Evolutionary conservation across 2,797 vertebrate genomes (phyloP).

Genomic region (Galaxias olidus): DNA sequence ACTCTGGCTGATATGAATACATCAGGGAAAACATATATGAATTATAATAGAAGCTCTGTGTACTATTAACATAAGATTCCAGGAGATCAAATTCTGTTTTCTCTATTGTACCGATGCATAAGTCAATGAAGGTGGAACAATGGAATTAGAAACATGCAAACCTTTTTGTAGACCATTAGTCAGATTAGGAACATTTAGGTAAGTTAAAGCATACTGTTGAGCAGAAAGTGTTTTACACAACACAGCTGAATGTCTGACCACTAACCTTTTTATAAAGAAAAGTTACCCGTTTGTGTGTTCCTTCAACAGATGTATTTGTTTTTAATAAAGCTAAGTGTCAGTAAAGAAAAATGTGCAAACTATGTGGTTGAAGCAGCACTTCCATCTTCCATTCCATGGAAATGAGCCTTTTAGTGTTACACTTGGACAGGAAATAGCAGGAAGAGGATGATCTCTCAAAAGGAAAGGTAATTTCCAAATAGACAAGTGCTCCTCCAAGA

Average conservation of each 20-base stretch:
- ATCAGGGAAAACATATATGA: no score
- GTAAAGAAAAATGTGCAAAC: not conserved
- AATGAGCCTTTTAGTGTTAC: constrained; percentile 47
- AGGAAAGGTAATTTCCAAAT: not conserved
- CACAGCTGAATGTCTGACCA: not conserved
- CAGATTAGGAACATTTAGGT: no score
- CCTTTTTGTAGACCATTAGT: no score
- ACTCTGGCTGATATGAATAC: no score
- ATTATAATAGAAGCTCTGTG: no score
- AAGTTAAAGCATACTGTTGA: not conserved
- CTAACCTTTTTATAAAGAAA: not conserved
- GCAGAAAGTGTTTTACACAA: not conserved
- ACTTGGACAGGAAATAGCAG: not conserved
- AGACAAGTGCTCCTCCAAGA: constrained; percentile 9
- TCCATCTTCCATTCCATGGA: not conserved
- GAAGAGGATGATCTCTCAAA: not conserved
- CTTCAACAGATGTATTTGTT: constrained; percentile 22
- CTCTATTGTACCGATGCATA: no score
- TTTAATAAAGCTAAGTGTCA: constrained; percentile 28
- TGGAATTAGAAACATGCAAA: no score
- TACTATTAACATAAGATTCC: no score
- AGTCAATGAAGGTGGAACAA: no score
- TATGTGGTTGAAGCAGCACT: not conserved
- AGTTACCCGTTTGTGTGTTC: not conserved
- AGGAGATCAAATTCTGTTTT: no score